phyloP scores from a whole-genome alignment of 1,140 invertebrate genomes.

The Oscheius sp. region DNA sequence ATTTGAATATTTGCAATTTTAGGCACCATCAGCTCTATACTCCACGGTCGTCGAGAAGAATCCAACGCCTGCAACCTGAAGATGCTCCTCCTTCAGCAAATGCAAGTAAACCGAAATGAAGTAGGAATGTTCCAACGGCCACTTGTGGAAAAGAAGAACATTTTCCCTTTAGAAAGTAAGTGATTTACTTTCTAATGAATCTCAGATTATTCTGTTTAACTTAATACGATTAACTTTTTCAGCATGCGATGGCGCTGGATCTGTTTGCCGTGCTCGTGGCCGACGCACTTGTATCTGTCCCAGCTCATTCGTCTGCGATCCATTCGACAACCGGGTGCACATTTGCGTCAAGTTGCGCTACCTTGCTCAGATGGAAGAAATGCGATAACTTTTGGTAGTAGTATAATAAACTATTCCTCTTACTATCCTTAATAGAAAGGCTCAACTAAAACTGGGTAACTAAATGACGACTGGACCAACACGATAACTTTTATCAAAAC shows the following conservation, averaged over 20 bases:
- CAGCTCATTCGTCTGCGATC: conserved; percentile 11
- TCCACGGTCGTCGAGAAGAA: conserved; percentile 13
- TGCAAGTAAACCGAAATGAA: neutral
- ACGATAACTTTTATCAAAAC: too few species aligned
- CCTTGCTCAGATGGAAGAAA: conserved; percentile 8
- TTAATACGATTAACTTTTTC: neutral
- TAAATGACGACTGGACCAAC: too few species aligned
- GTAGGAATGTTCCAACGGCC: neutral
- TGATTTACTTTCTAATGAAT: neutral
- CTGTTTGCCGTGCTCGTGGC: conserved; percentile 6
- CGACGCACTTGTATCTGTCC: conserved; percentile 9
- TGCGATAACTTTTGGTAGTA: neutral
- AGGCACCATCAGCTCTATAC: conserved; percentile 15
- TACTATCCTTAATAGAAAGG: neutral
- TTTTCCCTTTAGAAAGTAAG: neutral
- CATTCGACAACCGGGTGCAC: conserved; percentile 14
- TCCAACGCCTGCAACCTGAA: conserved; percentile 9
- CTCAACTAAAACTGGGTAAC: too few species aligned
- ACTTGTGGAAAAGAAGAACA: neutral
- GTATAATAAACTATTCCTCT: conserved; percentile 2
- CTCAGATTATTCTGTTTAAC: neutral
- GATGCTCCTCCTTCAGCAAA: neutral
- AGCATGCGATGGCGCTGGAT: conserved; percentile 18
- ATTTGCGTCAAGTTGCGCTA: conserved; percentile 19
- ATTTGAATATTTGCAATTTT: too few species aligned